Evolutionary conservation across 2,888 invertebrate species (phyloP).

Genomic region (Tillus elongatus): DNA sequence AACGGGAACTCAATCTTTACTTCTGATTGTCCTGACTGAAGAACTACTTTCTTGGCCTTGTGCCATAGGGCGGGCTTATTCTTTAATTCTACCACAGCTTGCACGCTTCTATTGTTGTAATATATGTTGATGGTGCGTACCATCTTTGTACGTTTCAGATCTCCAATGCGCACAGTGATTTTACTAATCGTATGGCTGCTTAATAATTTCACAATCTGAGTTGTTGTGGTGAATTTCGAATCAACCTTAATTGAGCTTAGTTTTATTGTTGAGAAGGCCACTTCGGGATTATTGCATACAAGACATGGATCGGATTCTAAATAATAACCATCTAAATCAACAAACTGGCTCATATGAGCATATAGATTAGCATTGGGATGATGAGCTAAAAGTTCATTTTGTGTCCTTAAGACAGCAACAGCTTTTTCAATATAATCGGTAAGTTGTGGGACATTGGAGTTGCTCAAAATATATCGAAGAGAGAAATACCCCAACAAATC

Average conservation of each 20-base stretch:
- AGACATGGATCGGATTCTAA: constrained; percentile 95
- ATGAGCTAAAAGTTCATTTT: constrained; percentile 78
- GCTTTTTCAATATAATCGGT: constrained; percentile 77
- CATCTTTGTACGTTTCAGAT: constrained; percentile 95
- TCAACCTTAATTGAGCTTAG: constrained; percentile 89
- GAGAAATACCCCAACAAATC: constrained; percentile 93
- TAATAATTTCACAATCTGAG: constrained; percentile 92
- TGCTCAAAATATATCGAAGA: constrained; percentile 71
- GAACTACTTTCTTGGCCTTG: constrained; percentile 84
- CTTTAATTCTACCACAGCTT: constrained; percentile 94
- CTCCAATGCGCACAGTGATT: constrained; percentile 85
- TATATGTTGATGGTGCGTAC: constrained; percentile 92
- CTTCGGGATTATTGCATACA: constrained; percentile 96
- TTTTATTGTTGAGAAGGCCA: constrained; percentile 83
- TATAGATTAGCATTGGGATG: constrained; percentile 94
- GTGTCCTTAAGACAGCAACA: constrained; percentile 74
- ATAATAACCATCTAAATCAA: constrained; percentile 93
- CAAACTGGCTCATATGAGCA: constrained; percentile 83
- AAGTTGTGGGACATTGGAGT: constrained; percentile 43
- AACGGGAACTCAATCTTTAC: constrained; percentile 94
- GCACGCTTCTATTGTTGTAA: constrained; percentile 92
- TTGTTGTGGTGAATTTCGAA: constrained; percentile 95
- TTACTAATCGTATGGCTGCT: constrained; percentile 93
- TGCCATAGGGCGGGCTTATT: constrained; percentile 95
- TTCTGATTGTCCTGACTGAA: constrained; percentile 88